phyloP scores from a whole-genome alignment of 2,888 invertebrate species.

The Tenthredo amoena region DNA sequence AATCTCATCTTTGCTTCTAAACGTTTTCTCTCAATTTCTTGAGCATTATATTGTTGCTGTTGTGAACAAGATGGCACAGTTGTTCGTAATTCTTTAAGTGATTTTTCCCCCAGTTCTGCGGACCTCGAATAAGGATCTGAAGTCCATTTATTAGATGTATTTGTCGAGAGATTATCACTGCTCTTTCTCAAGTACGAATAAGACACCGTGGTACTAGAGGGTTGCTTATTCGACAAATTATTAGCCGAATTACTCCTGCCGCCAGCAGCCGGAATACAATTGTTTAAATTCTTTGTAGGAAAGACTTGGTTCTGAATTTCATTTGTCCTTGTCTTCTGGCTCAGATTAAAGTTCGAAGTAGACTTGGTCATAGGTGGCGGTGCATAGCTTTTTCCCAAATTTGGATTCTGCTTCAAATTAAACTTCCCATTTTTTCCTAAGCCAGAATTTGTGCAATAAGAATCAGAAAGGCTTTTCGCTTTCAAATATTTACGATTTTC shows the following conservation, averaged over 20 bases:
- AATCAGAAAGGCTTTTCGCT: slow-evolving; percentile 67
- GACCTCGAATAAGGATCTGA: neutral
- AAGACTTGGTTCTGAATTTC: neutral
- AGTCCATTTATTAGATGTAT: neutral
- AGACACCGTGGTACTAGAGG: neutral
- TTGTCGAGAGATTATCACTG: neutral
- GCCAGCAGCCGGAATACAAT: slow-evolving; percentile 11
- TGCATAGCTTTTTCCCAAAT: neutral
- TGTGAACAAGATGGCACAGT: slow-evolving; percentile 68
- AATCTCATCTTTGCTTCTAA: slow-evolving; percentile 82
- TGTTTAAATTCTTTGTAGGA: neutral
- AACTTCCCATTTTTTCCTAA: neutral
- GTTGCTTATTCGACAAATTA: neutral
- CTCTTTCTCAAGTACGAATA: slow-evolving; percentile 33
- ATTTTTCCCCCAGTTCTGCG: neutral
- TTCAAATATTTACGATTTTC: slow-evolving; percentile 69
- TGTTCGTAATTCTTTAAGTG: neutral
- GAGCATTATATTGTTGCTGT: slow-evolving; percentile 80
- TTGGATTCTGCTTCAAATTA: neutral
- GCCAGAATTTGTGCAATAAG: slow-evolving; percentile 59
- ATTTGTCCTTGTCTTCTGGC: neutral
- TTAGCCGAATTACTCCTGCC: neutral
- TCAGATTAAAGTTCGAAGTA: slow-evolving; percentile 26
- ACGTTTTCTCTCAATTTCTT: slow-evolving; percentile 83
- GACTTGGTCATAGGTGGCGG: neutral